Evolutionary conservation across 2,113 vertebrate species (phyloP), one percentile per base, ranked within the genome.

Genomic region (Acanthisitta chloris): DNA sequence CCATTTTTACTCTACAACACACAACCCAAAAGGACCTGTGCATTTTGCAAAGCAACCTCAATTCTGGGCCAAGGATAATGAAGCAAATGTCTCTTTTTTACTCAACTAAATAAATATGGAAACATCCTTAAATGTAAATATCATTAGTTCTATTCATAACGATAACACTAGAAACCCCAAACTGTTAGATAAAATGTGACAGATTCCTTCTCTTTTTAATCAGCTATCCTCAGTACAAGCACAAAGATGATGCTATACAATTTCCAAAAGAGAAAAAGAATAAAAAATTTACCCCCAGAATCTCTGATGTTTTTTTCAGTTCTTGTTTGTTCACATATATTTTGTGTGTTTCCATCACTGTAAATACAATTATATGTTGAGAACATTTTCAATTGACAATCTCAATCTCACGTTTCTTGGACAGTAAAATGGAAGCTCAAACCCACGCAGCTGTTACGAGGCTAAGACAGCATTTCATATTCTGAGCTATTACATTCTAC

Each of bases 271-370:
- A 51, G 67, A 72, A 71, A 16, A 64, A 3, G 16, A 84, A 54
- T 42, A 43, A 28, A 54, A 29, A 45, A 57, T 79, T 93, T 96
- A 99, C 99, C 98, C 98, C 99, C 17, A 99, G 97, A 87, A 99
- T 97, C 28, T 98, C 97, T 42, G 99, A 99, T 11, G 98, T 99
- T 96, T 94, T 98, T 92, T 98, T 98, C 65, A 99, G 95, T 59
- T 98, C 98, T 36, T 98, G 98, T 88, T 97, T 98, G 96, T 99
- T 97, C 97, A 99, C 98, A 12, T 97, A 97, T 81, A 99, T 98
- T 94, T 59, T 92, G 65, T 98, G 98, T 65, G 97, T 99, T 97
- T 99, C 99, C 99, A 99, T 99, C 73, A 97, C 99, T 99, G 93
- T 58, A 97, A 97, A 84, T 40, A 88, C 62, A 97, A 97, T 88